These are phyloP conservation scores for Poecilia velifera DNA, from an alignment of 2,797 vertebrate species.

Conservation along the genomic window DNA sequence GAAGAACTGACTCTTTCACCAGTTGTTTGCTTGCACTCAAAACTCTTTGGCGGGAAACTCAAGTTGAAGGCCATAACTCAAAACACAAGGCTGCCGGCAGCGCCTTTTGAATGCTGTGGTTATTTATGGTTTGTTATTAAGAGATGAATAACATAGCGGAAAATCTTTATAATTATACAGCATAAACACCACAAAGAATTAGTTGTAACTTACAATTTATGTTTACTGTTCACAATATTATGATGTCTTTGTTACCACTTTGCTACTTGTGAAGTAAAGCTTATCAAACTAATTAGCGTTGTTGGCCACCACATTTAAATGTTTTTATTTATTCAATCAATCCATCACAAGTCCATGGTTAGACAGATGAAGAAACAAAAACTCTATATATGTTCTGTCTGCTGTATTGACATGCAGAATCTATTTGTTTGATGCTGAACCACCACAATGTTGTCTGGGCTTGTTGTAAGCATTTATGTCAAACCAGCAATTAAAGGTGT, in stretches of 20 bases:
- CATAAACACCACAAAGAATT: neutral
- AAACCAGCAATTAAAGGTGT: neutral
- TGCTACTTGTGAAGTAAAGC: neutral
- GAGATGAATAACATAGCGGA: neutral
- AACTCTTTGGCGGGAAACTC: neutral
- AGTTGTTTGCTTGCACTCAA: neutral
- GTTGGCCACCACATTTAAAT: neutral
- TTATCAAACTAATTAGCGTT: neutral
- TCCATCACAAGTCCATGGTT: neutral
- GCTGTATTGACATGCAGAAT: neutral
- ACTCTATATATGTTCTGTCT: neutral
- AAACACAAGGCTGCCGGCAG: neutral
- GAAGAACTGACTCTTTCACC: neutral
- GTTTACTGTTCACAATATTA: neutral
- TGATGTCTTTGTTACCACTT: neutral
- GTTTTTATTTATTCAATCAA: neutral
- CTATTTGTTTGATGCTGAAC: neutral
- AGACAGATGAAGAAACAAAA: neutral
- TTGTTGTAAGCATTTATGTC: constrained; percentile 1
- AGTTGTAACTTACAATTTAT: neutral
- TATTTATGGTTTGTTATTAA: neutral
- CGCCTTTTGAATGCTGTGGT: neutral
- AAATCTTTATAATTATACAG: neutral
- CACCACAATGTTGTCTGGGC: neutral
- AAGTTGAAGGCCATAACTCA: neutral